A percentile compares a stretch with the other conserved stretches of the same genome.
Conservation (phyloP, 2,797 vertebrate genomes). For the Cottoperca gobio region DNA sequence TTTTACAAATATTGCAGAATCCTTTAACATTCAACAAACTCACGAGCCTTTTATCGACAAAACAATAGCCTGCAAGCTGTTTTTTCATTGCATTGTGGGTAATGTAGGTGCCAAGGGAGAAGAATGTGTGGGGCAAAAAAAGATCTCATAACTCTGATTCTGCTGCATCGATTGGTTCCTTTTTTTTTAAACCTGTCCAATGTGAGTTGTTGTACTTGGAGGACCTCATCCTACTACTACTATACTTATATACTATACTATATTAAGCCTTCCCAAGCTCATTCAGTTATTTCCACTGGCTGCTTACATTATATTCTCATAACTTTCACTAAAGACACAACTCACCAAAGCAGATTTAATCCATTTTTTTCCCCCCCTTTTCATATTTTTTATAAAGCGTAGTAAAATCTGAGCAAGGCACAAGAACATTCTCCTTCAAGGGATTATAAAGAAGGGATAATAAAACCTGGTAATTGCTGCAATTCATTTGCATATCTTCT, state of each 20-base stretch:
- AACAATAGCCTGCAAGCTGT: neutral
- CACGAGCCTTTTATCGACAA: neutral
- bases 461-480: conserved; percentile 31
- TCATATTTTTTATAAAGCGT: conserved; percentile 13
- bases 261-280: neutral
- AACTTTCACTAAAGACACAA: conserved; percentile 21
- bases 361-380: neutral
- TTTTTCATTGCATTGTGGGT: neutral
- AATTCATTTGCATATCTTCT: conserved; percentile 49
- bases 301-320: conserved; percentile 1
- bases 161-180: neutral
- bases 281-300: neutral
- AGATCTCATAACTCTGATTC: neutral
- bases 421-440: conserved; percentile 33
- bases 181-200: neutral
- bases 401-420: conserved; percentile 30
- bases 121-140: neutral
- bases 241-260: neutral
- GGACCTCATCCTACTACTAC: neutral
- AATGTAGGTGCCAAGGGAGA: neutral
- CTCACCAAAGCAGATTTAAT: conserved; percentile 1
- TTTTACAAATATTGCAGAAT: neutral
- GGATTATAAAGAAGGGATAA: conserved; percentile 42
- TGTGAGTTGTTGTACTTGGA: rapidly evolving
- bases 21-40: neutral